Evolutionary conservation across 2,888 invertebrate species (phyloP).

Genomic region (Acrocera orbiculus): DNA sequence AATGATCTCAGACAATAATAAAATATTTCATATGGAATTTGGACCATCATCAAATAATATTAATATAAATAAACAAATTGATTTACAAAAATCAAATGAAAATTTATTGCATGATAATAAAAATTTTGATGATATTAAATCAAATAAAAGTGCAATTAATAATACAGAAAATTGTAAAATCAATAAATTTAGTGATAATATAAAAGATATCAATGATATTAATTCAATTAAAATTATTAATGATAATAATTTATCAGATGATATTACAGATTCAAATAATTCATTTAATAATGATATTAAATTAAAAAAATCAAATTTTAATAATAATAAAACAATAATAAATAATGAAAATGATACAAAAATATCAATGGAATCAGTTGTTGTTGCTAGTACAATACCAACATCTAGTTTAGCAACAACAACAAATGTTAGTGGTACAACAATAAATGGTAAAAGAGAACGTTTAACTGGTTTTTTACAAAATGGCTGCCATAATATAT

Average conservation of each 20-base stretch:
- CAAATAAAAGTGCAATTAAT: slow-evolving; percentile 14
- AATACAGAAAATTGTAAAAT: slow-evolving; percentile 11
- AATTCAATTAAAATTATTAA: no score
- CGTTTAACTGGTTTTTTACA: slow-evolving; percentile 30
- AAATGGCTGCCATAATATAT: slow-evolving; percentile 26
- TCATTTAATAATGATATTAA: not conserved
- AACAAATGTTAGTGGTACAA: slow-evolving; percentile 10
- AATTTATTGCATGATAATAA: slow-evolving; percentile 2
- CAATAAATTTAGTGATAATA: no score
- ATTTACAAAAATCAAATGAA: slow-evolving; percentile 3
- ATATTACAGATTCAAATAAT: slow-evolving; percentile 4
- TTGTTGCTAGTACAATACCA: not conserved
- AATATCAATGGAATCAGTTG: not conserved
- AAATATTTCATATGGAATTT: slow-evolving; percentile 14
- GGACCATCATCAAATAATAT: slow-evolving; percentile 9
- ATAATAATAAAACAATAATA: no score
- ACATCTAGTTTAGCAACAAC: slow-evolving; percentile 7
- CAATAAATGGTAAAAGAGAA: slow-evolving; percentile 25
- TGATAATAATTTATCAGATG: slow-evolving; percentile 4
- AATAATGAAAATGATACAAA: no score
- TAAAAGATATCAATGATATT: no score
- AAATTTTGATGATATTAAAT: no score
- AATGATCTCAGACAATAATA: no score
- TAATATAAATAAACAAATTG: slow-evolving; percentile 2
- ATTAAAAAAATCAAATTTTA: not conserved